These are phyloP conservation scores for Cheilosia urbana DNA, from an alignment of 2,888 invertebrate genomes.

Conservation along the genomic window DNA sequence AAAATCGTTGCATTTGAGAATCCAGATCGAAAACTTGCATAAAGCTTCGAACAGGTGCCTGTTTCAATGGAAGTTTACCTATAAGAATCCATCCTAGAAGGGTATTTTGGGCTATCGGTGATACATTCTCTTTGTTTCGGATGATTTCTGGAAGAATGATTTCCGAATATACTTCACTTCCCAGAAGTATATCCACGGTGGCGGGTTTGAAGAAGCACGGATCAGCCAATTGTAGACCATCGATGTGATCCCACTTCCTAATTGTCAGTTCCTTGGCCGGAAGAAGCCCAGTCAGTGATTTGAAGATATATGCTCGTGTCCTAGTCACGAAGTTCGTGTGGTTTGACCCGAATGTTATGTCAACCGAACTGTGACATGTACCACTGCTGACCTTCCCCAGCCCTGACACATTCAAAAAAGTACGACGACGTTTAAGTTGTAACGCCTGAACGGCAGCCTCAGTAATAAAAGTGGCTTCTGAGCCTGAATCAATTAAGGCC, in stretches of 20 bases:
- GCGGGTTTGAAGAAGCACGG: slow-evolving; percentile 8
- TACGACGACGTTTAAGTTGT: too few species aligned
- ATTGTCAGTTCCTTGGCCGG: slow-evolving; percentile 10
- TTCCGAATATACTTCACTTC: slow-evolving; percentile 19
- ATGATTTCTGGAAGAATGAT: neutral
- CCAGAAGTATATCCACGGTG: slow-evolving; percentile 14
- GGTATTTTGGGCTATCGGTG: neutral
- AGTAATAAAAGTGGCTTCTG: slow-evolving; percentile 18
- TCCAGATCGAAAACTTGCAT: neutral
- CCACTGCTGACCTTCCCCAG: too few species aligned
- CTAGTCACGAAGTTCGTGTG: too few species aligned
- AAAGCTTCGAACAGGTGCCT: slow-evolving; percentile 3
- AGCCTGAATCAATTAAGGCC: too few species aligned
- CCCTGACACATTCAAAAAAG: too few species aligned
- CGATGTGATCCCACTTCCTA: slow-evolving; percentile 11
- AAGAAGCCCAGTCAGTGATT: too few species aligned
- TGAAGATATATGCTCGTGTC: too few species aligned
- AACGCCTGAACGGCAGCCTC: too few species aligned
- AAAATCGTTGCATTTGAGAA: slow-evolving; percentile 21
- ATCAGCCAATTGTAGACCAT: neutral
- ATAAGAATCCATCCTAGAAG: slow-evolving; percentile 20
- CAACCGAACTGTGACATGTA: too few species aligned
- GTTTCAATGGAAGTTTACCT: neutral
- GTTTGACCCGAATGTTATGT: too few species aligned
- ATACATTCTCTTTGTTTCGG: neutral